Conservation (phyloP, 2,113 vertebrate genomes). For the Hippocampus mohnikei region DNA sequence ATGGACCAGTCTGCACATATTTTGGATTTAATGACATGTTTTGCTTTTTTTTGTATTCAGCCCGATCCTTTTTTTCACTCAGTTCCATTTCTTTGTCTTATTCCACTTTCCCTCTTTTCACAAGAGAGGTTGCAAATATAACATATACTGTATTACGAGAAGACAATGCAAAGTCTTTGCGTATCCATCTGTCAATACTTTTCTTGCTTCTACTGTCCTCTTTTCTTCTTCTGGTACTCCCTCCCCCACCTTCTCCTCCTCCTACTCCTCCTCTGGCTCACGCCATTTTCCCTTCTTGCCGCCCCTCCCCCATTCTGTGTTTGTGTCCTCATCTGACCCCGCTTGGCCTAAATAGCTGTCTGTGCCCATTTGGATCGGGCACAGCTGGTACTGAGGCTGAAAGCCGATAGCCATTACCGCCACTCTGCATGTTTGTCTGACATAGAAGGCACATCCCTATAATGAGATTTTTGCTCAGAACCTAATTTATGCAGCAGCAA, state of each 20-base stretch:
- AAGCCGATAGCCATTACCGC: slow-evolving; percentile 38
- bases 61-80: not conserved
- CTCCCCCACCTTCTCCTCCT: not conserved
- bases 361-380: slow-evolving; percentile 47
- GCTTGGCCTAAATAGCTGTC: slow-evolving; percentile 41
- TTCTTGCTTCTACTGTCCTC: slow-evolving; percentile 34
- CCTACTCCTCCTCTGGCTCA: slow-evolving; percentile 12
- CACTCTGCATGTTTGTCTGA: slow-evolving; percentile 16
- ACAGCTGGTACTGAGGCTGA: slow-evolving; percentile 57
- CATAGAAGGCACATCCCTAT: slow-evolving; percentile 16
- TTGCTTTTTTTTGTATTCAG: not conserved
- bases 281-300: slow-evolving; percentile 13
- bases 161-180: not conserved
- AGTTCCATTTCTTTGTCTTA: not conserved
- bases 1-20: not conserved
- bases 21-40: not conserved
- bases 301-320: slow-evolving; percentile 10
- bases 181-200: not conserved
- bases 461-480: not conserved
- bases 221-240: slow-evolving; percentile 32
- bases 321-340: slow-evolving; percentile 63
- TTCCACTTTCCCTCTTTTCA: not conserved
- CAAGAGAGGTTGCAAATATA: not conserved
- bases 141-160: not conserved
- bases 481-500: not conserved